These are phyloP conservation scores for Euphydryas editha DNA, from an alignment of 2,888 invertebrate species.

Conservation along the genomic window DNA sequence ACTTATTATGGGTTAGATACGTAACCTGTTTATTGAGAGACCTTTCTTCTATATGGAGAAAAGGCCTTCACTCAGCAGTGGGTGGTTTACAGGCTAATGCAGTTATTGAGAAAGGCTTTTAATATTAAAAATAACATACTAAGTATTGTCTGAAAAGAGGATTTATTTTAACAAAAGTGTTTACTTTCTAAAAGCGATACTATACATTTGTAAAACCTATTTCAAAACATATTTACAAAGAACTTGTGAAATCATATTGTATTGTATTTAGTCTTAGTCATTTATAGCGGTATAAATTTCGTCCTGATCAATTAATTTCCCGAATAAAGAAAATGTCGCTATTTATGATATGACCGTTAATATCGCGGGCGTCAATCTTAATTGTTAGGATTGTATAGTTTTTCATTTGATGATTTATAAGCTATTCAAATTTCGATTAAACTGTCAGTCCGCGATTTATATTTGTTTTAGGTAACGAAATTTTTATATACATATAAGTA, in stretches of 20 bases:
- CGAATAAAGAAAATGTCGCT: conserved; percentile 48
- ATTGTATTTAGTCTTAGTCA: conserved; percentile 48
- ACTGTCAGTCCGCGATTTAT: background rate
- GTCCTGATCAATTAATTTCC: conserved; percentile 60
- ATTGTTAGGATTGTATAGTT: conserved; percentile 18
- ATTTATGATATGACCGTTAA: conserved; percentile 15
- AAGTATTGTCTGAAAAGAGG: no score
- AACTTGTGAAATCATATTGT: no score
- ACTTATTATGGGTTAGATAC: no score
- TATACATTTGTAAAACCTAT: background rate
- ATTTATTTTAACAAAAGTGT: no score
- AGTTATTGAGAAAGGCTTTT: no score
- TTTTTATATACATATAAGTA: no score
- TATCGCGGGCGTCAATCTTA: conserved; percentile 20
- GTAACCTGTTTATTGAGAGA: no score
- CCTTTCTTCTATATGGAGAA: no score
- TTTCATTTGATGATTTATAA: conserved; percentile 3
- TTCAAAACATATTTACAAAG: background rate
- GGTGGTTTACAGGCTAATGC: no score
- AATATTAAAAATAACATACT: no score
- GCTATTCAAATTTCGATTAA: background rate
- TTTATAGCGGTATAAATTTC: conserved; percentile 69
- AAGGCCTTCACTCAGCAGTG: no score
- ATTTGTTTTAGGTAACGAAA: background rate
- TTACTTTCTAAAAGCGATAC: no score